These are phyloP conservation scores for Anguilla japonica DNA, from an alignment of 2,113 vertebrate genomes.

Conservation along the genomic window DNA sequence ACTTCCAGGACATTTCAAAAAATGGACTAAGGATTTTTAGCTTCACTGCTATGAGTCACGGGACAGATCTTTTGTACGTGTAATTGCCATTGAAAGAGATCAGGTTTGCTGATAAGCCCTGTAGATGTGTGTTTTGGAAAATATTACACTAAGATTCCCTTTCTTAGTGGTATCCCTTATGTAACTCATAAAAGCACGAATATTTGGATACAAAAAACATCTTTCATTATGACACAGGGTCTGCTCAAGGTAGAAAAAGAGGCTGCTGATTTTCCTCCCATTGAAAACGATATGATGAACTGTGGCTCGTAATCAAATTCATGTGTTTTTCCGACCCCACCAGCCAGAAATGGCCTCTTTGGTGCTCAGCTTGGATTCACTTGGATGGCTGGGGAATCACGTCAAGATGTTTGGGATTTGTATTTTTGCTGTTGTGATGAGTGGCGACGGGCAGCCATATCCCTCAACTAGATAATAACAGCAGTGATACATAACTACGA, in stretches of 20 bases:
- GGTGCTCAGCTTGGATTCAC: constrained; percentile 34
- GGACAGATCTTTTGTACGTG: neutral
- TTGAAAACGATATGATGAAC: constrained; percentile 52
- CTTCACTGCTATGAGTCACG: neutral
- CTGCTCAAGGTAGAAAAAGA: constrained; percentile 40
- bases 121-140: neutral
- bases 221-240: constrained; percentile 24
- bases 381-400: constrained; percentile 46
- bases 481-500: neutral
- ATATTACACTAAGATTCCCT: neutral
- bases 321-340: constrained; percentile 62
- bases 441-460: constrained; percentile 32
- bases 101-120: neutral
- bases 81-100: constrained; percentile 3
- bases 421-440: constrained; percentile 34
- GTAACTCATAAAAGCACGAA: constrained; percentile 1
- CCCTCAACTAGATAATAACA: constrained; percentile 21
- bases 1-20: neutral
- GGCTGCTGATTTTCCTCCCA: constrained; percentile 45
- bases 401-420: constrained; percentile 46
- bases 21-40: neutral
- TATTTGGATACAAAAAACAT: constrained; percentile 31
- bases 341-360: constrained; percentile 48
- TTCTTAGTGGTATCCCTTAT: no score
- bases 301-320: constrained; percentile 46